Base-by-base conservation (phyloP, 64 coral and sea anemone genomes). In the Stylophora pistillata region DNA sequence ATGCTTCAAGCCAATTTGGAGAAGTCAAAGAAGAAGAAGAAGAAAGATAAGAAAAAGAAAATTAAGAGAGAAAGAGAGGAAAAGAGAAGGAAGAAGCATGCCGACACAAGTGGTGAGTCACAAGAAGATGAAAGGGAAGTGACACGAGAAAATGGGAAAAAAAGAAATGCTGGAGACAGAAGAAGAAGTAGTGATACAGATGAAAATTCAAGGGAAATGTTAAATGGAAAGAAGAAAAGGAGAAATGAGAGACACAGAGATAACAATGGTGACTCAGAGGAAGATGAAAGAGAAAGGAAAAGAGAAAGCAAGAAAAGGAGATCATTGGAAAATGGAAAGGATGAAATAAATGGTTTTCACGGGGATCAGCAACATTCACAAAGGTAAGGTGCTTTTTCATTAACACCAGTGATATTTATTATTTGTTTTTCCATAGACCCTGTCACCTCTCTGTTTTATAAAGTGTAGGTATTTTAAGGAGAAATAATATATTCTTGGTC, bases 1-100 rank as follows among this genome's bases (percentile, higher is more conserved):
- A 82, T 99, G 77, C 93, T 99, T 56, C 82, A 99, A 87, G 93
- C 74, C 15, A 92, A 99, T 60, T 78, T 99, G 32, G 63, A 74
- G 5, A 95, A 99, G 74, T 94, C 87, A 69, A 89, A 86, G 30
- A 98, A 92, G 76, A 98, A 98, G 72, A 74, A 89, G 30, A 92
- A 98, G 53, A 94, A 94, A 79, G 85, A 92, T 62, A 99, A 90
- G 52, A 92, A 82, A 57, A 85, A 86, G 55, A 98, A 94, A 29
- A 89, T 83, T 88, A 86, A 98, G 31, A 90, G 56, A 90, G 59
- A 75, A 58, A 79, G 59, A 82, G 74, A 89, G 62, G 92, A 89
- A 83, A 90, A 55, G 73, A 91, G 76, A 52, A 86, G 77, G 69
- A 86, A 90, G 15, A 88, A 78, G 57, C 31, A 64, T 27, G 64